Base-by-base conservation (phyloP, 2,888 invertebrate genomes). In the Cryptocephalus primarius region DNA sequence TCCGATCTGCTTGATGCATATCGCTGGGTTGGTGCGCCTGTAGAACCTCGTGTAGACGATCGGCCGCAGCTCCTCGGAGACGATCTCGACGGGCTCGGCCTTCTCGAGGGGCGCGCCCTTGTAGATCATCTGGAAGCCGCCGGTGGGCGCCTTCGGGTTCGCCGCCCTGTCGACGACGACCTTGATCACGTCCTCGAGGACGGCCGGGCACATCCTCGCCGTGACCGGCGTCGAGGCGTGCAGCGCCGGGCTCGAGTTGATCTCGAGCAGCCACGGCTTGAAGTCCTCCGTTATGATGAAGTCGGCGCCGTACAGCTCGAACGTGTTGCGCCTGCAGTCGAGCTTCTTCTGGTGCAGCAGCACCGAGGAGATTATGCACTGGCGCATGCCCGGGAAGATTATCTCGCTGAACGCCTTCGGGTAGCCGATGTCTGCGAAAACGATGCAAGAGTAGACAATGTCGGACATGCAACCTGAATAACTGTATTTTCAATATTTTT, bases 301-400 rank as follows among this genome's bases (percentile, higher is more conserved):
- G 71, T 95, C 94, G 44, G 92, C 92, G 8, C 93, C 94, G 64
- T 89, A 93, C 34, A 92, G 65, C 67, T 94, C 93, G 69, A 92
- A 94, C 47, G 85, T 82, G 60, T 87, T 86, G 60, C 79, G 78
- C 50, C 80, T 73, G 13, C 77, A 70, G 34, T 80, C 76, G 56
- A 86, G 76, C 52, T 81, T 77, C 54, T 86, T 82, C 67, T 90
- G 83, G 43, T 88, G 83, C 43, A 85, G 82, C 46, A 92, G 70
- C 68, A 92, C 77, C 14, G 88, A 80, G n/a, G 85, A 82, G 10
- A 85, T 77, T 32, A 94, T 82, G 38, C 85, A 83, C 60, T 86
- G 82, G 56, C 81, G 84, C 85, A 94, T 90, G 44, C 85, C 87
- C 6, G 88, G 85, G 66, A 87, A 91, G 55, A 93, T 85, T 40